phyloP scores from a whole-genome alignment of 2,797 vertebrate genomes.

The Micrastur ruficollis region DNA sequence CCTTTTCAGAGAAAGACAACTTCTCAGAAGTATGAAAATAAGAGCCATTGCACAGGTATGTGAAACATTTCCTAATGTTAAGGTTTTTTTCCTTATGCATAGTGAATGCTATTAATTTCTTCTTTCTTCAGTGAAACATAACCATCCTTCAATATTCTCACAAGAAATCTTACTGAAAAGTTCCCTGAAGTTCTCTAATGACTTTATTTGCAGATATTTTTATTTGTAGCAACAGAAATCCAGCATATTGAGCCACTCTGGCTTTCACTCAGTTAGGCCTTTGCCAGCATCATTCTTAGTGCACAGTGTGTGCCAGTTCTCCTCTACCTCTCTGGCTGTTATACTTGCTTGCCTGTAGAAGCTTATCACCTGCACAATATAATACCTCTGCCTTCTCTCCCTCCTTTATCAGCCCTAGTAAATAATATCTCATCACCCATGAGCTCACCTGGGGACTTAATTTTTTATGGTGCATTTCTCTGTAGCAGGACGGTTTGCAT shows the following conservation, averaged over 20 bases:
- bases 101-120: neutral
- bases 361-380: conserved; percentile 2
- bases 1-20: neutral
- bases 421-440: neutral
- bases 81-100: neutral
- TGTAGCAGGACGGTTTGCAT: neutral
- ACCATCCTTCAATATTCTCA: neutral
- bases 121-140: neutral
- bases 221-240: neutral
- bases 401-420: neutral
- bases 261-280: neutral
- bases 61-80: neutral
- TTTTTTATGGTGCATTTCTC: neutral
- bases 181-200: neutral
- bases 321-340: neutral
- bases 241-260: neutral
- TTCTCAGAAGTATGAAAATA: neutral
- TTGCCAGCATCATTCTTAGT: conserved; percentile 17
- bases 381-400: neutral
- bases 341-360: neutral
- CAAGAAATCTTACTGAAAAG: neutral
- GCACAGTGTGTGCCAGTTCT: neutral
- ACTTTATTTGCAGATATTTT: neutral
- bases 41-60: neutral
- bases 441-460: neutral